Evolutionary conservation across 2,113 vertebrate genomes (phyloP), one percentile per base, ranked within the genome.

Genomic region (Nibea coibor): DNA sequence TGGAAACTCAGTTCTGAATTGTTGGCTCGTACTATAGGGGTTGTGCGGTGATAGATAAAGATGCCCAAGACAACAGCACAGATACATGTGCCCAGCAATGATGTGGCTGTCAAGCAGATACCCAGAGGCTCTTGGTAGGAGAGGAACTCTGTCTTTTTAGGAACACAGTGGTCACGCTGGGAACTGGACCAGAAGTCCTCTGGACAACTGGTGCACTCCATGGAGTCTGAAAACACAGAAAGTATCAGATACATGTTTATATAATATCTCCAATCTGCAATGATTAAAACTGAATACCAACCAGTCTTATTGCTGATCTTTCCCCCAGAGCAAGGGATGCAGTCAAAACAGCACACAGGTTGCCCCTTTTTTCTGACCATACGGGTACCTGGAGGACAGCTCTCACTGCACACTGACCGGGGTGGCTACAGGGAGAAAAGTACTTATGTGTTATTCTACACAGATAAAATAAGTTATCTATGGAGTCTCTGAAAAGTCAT

Each of bases 271-370:
- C 8, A n/a, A 66, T 48, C 3, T 8, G 2, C 50, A 51, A 10
- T 51, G 19, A 10, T 51, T 20, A 51, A 10, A 51, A n/a, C 0
- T 54, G 3, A 54, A 22, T 24, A 56, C 53, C 53, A 24, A 56
- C 53, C 22, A 14, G 53, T 56, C 1, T 56, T 6, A 24, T 56
- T 56, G 22, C 53, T 56, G n/a, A 56, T 24, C 12, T 56, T 24
- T 15, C 53, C 53, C 22, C 6, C 51, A 54, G 51, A 54, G 22
- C 51, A 50, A 50, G 48, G 48, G 48, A 96, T 87, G 58, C 94
- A 96, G 69, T 96, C 93, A 75, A 95, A 96, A 83, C 95, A 95
- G 72, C 95, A 96, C n/a, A 87, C 67, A 1, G 94, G 94, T 59
- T 96, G 76, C 8, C 94, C 93, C 5, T 95, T 94, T 22, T 68